phyloP scores from a whole-genome alignment of 2,888 invertebrate species.

The Empis livida region DNA sequence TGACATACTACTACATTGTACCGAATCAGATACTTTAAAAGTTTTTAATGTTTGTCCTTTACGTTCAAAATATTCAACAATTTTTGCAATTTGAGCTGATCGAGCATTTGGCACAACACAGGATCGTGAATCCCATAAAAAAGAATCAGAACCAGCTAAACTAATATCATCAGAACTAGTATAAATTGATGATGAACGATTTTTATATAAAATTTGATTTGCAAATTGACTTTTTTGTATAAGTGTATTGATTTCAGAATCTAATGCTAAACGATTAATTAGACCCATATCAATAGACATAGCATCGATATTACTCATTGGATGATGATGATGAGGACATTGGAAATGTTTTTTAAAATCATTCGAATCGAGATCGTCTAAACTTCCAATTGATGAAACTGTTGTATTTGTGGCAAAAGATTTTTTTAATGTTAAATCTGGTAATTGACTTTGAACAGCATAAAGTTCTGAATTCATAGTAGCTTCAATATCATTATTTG shows the following conservation, averaged over 20 bases:
- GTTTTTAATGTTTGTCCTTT: conserved; percentile 50
- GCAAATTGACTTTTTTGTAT: conserved; percentile 37
- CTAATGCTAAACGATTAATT: conserved; percentile 37
- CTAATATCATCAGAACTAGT: conserved; percentile 79
- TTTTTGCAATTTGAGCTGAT: conserved; percentile 62
- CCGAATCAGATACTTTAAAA: conserved; percentile 32
- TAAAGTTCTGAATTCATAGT: conserved; percentile 12
- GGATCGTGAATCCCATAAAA: conserved; percentile 55
- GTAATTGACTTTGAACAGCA: conserved; percentile 7
- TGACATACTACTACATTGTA: conserved; percentile 15
- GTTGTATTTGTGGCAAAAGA: conserved; percentile 40
- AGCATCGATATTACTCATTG: conserved; percentile 33
- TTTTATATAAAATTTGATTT: conserved; percentile 45
- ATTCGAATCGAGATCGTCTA: conserved; percentile 43
- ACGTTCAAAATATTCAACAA: conserved; percentile 80
- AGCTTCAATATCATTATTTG: conserved; percentile 28
- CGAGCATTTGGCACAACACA: conserved; percentile 41
- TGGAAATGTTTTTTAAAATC: conserved; percentile 23
- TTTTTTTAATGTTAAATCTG: conserved; percentile 24
- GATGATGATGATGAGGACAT: conserved; percentile 28
- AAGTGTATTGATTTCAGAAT: conserved; percentile 37
- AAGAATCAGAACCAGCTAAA: conserved; percentile 60
- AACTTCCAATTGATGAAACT: conserved; percentile 43
- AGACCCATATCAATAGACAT: conserved; percentile 37
- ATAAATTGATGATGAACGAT: conserved; percentile 70